Evolutionary conservation across 2,113 vertebrate genomes (phyloP).

Genomic region (Pollachius pollachius): DNA sequence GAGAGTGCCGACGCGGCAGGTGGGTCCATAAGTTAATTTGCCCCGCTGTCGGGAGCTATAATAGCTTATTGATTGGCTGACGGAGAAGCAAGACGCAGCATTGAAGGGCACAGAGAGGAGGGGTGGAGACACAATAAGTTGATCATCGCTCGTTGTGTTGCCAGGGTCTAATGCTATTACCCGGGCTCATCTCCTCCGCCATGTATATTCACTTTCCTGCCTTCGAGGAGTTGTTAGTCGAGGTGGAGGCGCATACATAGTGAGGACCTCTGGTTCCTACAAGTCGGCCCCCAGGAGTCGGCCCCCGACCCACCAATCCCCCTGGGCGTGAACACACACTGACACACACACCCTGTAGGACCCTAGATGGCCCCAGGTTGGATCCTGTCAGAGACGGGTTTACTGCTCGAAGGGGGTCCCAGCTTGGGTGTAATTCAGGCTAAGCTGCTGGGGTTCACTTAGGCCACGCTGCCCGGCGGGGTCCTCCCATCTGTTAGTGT

Average conservation of each 20-base stretch:
- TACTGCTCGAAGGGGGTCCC: slow-evolving; percentile 28
- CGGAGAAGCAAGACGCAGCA: slow-evolving; percentile 61
- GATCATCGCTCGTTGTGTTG: slow-evolving; percentile 65
- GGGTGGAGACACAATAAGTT: slow-evolving; percentile 66
- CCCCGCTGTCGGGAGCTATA: slow-evolving; percentile 68
- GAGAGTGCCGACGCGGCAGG: slow-evolving; percentile 74
- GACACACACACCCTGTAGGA: too few relatives aligned
- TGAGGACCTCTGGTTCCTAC: slow-evolving; percentile 20
- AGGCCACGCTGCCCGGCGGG: slow-evolving; percentile 41
- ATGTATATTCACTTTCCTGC: slow-evolving; percentile 55
- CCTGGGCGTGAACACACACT: background rate
- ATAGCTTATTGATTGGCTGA: slow-evolving; percentile 80
- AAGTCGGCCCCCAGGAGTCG: slow-evolving; percentile 37
- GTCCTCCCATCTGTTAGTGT: slow-evolving; percentile 53
- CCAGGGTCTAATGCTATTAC: slow-evolving; percentile 66
- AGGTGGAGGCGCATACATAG: slow-evolving; percentile 25
- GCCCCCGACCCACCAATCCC: slow-evolving; percentile 14
- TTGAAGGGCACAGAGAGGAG: slow-evolving; percentile 46
- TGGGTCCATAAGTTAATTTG: slow-evolving; percentile 73
- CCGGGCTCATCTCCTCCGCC: slow-evolving; percentile 50
- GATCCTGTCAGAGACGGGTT: slow-evolving; percentile 32
- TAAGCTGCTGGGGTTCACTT: slow-evolving; percentile 52
- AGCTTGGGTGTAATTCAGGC: slow-evolving; percentile 36
- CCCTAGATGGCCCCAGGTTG: background rate
- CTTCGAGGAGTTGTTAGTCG: slow-evolving; percentile 21